Evolutionary conservation across 2,113 vertebrate species (phyloP).

Genomic region (Apodemus sylvaticus): DNA sequence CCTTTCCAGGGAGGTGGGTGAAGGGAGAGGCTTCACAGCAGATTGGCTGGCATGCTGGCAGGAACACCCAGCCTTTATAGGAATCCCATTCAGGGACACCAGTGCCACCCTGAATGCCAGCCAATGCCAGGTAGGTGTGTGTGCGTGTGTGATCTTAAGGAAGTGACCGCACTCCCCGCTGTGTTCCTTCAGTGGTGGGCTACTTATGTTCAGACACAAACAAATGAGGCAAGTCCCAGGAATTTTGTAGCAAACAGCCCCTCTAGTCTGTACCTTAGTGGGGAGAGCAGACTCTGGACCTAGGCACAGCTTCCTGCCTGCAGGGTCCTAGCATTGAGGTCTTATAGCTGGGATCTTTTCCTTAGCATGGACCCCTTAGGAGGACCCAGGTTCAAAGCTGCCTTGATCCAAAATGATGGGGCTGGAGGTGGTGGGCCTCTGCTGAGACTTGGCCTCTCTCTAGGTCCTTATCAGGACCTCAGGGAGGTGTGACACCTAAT

Average conservation of each 20-base stretch:
- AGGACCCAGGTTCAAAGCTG: constrained; percentile 1
- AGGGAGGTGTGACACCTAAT: neutral
- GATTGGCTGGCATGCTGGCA: neutral
- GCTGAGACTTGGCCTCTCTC: no score
- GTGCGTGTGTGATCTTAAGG: accelerated
- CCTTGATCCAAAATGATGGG: constrained; percentile 78
- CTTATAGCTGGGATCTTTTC: neutral
- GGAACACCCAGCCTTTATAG: neutral
- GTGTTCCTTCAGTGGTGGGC: constrained; percentile 2
- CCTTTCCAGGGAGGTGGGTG: constrained; percentile 29
- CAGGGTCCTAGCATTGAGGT: neutral
- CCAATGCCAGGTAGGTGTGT: neutral
- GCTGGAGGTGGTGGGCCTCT: neutral
- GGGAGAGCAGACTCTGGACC: neutral
- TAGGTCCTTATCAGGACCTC: neutral
- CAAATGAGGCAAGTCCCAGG: constrained; percentile 73
- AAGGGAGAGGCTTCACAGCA: neutral
- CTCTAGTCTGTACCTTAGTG: neutral
- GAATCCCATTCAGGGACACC: neutral
- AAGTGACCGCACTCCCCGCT: neutral
- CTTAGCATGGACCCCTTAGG: neutral
- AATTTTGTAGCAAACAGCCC: constrained; percentile 72
- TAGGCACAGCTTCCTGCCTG: constrained; percentile 50
- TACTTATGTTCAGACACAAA: constrained; percentile 75
- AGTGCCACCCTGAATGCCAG: neutral